Evolutionary conservation across 1,140 invertebrate species (phyloP), one percentile per base, ranked within the genome.

Genomic region (Steinernema feltiae): DNA sequence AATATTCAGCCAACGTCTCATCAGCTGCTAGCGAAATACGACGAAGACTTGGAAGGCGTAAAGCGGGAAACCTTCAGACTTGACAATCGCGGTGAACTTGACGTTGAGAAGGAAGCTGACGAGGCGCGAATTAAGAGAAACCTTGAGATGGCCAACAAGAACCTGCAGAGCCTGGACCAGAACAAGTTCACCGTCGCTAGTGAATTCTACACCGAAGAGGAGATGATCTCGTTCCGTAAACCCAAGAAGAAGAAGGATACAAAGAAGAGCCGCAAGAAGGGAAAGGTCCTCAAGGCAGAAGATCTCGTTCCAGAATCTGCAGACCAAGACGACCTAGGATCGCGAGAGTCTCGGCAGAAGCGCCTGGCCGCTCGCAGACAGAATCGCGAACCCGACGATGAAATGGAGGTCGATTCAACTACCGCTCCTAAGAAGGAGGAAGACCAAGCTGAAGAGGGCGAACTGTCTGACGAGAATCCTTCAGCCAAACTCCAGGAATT

Each of bases 11-110:
- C 41, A 46, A 41, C 35, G 7, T 7, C 30, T 21, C 17, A 30
- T 21, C 32, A 90, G 83, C 85, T 95, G 24, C 89, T 99, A 3
- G 88, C 91, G 76, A 97, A 99, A 89, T 99, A 99, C 87, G 94
- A 98, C 87, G 95, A 97, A 85, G 94, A 97, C 87, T 92, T 98
- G 53, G 91, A 92, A 69, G 93, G 93, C 0, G 87, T 87, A 46
- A 92, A 92, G 82, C 91, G 90, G 73, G 90, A 91, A 63, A 92
- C 90, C 63, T 98, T 98, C 88, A 87, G 90, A 46, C 90, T 97
- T 78, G 94, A 94, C 71, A 88, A 89, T 46, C 82, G 83, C 79
- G 84, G 87, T 74, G 86, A 84, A 76, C 31, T 79, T 31, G 76
- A 73, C 69, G 63, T 83, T 70, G 85, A 87, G 72, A 76, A 81